Evolutionary conservation across 2,113 vertebrate species (phyloP), one percentile per base, ranked within the genome.

Genomic region (Barnardius zonarius): DNA sequence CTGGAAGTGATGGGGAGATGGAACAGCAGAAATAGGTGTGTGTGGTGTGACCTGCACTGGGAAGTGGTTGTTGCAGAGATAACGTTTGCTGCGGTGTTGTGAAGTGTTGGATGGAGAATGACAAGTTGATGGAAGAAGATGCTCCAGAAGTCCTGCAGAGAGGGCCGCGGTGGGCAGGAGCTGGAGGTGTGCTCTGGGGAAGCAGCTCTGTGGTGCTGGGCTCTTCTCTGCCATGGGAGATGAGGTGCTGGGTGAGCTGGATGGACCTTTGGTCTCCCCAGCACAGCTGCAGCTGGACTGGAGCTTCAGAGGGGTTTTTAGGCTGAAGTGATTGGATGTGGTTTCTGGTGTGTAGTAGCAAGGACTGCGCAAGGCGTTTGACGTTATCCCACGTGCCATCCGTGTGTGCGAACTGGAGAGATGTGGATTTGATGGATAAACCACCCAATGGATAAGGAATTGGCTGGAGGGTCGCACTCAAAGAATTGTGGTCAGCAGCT

Each of bases 371-470:
- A 1, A 11, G 7, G 57, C 6, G 0, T 31, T 22, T 17, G 41
- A 1, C 2, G 0, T 16, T 30, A 22, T 55, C 63, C 48, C 17
- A 1, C 0, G 0, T 5, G 62, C 6, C 52, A 1, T 11, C 1
- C 2, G 12, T 16, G 39, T 16, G 4, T 31, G 4, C 2, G 2
- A 5, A 8, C 25, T 10, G 39, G 25, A 33, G 35, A 8, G 3
- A 2, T 22, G 2, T 0, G 54, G 43, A 31, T 52, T 30, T 23
- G 31, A 9, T 3, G 39, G 59, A 6, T 73, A 61, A n/a, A 51
- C 23, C 44, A 15, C 25, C 33, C 7, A 7, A 11, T 17, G 62
- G 46, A 1, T 33, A 4, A 54, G 48, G 82, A 54, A 4, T 17
- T 10, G 44, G 24, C 9, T n/a, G 67, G 17, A 3, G 7, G 39